phyloP scores from a whole-genome alignment of 2,797 vertebrate genomes.

The Pelochelys cantorii region DNA sequence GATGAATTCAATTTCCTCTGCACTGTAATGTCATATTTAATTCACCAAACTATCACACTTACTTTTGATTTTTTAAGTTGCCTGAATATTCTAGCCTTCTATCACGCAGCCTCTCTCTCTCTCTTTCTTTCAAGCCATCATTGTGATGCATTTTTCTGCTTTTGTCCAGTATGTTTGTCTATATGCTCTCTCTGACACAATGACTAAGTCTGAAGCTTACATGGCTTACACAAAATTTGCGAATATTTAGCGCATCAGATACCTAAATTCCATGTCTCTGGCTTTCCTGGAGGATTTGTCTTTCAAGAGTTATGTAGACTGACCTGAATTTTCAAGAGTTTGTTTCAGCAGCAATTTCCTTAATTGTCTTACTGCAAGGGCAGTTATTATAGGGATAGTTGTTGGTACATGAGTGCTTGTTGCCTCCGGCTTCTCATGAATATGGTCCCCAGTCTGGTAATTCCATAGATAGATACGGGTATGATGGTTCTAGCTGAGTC shows the following conservation, averaged over 20 bases:
- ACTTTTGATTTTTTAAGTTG: slow-evolving; percentile 82
- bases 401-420: not conserved
- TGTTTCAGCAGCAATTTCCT: not conserved
- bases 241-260: slow-evolving; percentile 51
- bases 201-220: slow-evolving; percentile 44
- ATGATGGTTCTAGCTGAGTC: not conserved
- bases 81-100: slow-evolving; percentile 71
- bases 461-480: not conserved
- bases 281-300: slow-evolving; percentile 14
- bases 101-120: slow-evolving; percentile 47
- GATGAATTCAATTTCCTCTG: slow-evolving; percentile 82
- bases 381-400: not conserved
- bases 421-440: not conserved
- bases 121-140: slow-evolving; percentile 64
- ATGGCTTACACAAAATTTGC: slow-evolving; percentile 31
- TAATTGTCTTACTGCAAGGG: not conserved
- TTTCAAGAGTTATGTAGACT: not conserved
- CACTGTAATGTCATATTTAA: slow-evolving; percentile 80
- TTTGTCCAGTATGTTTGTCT: slow-evolving; percentile 57
- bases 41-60: slow-evolving; percentile 78
- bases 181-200: slow-evolving; percentile 61
- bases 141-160: slow-evolving; percentile 70
- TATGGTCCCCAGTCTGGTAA: not conserved
- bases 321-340: not conserved
- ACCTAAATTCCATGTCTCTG: slow-evolving; percentile 4